Evolutionary conservation across 2,113 vertebrate genomes (phyloP), one percentile per base, ranked within the genome.

Genomic region (Picathartes gymnocephalus): DNA sequence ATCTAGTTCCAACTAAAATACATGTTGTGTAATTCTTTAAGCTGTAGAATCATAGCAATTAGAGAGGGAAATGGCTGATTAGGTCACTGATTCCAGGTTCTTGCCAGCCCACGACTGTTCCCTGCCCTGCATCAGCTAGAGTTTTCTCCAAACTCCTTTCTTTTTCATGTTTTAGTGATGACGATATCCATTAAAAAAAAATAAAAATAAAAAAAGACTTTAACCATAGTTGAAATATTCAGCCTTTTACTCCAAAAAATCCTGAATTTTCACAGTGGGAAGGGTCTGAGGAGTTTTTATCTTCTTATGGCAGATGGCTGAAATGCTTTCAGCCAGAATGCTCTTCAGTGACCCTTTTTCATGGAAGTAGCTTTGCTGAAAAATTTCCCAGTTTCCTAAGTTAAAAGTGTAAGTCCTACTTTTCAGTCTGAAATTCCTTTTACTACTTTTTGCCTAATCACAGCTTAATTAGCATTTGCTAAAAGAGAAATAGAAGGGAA

Each of bases 1-100:
- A 57, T 94, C 95, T 83, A 50, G 69, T 94, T 97, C 94, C 96
- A 97, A 95, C 80, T 93, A 90, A 97, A 96, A 96, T 84, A 96
- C 82, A 88, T 6, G 0, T 88, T 78, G 61, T 81, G 48, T 86
- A 94, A 93, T 93, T 96, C 90, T 86, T 93, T 86, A 94, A 93
- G 86, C 90, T n/a, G 6, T 50, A 86, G 94, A 96, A 88, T 94
- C 88, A 74, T 31, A 60, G 93, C 69, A 95, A 95, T 96, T 96
- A 96, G 82, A 91, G 76, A 81, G 72, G 51, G 48, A 95, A 96
- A 93, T 81, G 72, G 57, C 72, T 90, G 90, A 93, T 92, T 94
- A 96, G 77, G 86, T 96, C 93, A 86, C 69, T 35, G 57, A 83
- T 83, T 94, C 81, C 85, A 86, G 83, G 68, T 61, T 71, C 64